phyloP scores from a whole-genome alignment of 23 tunicate genomes.

The Ascidia mentula region DNA sequence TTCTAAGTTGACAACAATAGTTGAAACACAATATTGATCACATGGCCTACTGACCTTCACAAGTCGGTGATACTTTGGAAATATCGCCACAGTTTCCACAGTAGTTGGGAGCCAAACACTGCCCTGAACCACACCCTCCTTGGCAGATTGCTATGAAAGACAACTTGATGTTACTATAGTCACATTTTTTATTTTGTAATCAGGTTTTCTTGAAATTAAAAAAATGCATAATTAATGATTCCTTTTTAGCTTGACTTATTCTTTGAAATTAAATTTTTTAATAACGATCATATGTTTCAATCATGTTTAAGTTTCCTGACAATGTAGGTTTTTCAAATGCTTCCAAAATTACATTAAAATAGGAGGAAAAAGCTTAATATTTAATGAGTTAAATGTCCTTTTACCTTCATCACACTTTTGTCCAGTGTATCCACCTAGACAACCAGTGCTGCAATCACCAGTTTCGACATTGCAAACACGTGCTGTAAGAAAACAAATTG shows the following conservation, averaged over 20 bases:
- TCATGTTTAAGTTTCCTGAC: too few relatives aligned
- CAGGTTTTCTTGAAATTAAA: too few relatives aligned
- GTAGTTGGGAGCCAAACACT: conserved; percentile 50
- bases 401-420: conserved; percentile 29
- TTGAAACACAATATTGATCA: neutral
- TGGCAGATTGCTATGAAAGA: conserved; percentile 26
- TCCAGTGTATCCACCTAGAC: conserved; percentile 46
- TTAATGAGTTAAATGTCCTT: too few relatives aligned
- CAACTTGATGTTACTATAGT: too few relatives aligned
- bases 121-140: conserved; percentile 53
- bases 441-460: conserved; percentile 29
- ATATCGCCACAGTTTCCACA: conserved; percentile 69
- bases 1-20: neutral
- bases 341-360: too few relatives aligned
- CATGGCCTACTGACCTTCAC: conserved; percentile 50
- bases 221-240: too few relatives aligned
- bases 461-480: conserved; percentile 8
- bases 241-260: too few relatives aligned
- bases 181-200: too few relatives aligned
- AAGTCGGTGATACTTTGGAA: conserved; percentile 56
- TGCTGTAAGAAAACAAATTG: neutral
- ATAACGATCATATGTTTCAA: too few relatives aligned
- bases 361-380: too few relatives aligned
- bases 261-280: too few relatives aligned
- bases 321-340: too few relatives aligned